These are phyloP conservation scores for Hippoglossus hippoglossus DNA, from an alignment of 2,797 vertebrate genomes.

Conservation along the genomic window DNA sequence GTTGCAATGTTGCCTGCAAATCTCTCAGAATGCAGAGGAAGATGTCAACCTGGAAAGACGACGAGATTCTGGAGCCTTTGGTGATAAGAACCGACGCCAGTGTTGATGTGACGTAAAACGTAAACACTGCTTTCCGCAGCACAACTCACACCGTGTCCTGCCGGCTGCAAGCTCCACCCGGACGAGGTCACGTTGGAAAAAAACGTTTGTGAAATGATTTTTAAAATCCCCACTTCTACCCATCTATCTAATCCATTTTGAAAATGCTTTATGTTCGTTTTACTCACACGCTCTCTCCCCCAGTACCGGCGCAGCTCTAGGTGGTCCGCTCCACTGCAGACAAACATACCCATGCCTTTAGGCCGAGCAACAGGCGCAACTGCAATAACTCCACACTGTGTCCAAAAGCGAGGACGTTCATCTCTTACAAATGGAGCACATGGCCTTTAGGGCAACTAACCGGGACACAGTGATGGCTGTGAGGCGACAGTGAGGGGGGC, in stretches of 20 bases:
- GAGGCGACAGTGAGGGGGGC: neutral
- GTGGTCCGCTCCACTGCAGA: conserved; percentile 51
- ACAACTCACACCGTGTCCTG: too few species aligned
- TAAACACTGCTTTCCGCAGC: too few species aligned
- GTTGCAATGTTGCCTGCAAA: too few species aligned
- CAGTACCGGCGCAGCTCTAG: conserved; percentile 29
- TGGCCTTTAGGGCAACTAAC: conserved; percentile 65
- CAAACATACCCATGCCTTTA: conserved; percentile 60
- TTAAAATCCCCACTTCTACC: neutral
- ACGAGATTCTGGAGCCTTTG: too few species aligned
- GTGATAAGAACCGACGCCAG: too few species aligned
- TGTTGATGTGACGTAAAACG: too few species aligned
- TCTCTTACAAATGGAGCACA: conserved; percentile 45
- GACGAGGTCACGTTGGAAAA: too few species aligned
- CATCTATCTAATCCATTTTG: neutral
- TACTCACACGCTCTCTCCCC: conserved; percentile 8
- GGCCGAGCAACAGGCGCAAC: conserved; percentile 54
- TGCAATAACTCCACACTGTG: conserved; percentile 59
- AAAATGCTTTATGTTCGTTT: neutral
- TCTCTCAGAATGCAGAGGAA: too few species aligned
- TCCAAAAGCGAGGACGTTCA: conserved; percentile 54
- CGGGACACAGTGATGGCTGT: conserved; percentile 45
- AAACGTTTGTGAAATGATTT: too few species aligned
- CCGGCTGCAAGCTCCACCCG: too few species aligned
- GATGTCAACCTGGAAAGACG: too few species aligned